Evolutionary conservation across 2,113 vertebrate genomes (phyloP).

Genomic region (Pantherophis guttatus): DNA sequence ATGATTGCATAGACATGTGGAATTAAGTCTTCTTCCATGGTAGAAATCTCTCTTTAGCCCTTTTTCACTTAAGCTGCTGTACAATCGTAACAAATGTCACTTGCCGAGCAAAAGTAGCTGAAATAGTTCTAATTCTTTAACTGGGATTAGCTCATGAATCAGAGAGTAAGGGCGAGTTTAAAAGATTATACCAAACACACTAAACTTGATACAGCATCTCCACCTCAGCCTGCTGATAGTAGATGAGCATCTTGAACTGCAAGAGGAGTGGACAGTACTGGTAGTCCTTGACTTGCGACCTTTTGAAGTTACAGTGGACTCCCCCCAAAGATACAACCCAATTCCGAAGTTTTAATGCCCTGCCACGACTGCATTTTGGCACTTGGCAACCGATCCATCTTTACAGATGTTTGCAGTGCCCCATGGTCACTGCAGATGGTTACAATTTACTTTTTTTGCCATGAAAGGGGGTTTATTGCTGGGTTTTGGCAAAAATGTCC

Average conservation of each 20-base stretch:
- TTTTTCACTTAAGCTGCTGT: not conserved
- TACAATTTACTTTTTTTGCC: too few relatives aligned
- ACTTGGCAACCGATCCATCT: not conserved
- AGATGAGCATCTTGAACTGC: not conserved
- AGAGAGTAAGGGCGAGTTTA: not conserved
- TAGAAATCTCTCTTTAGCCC: not conserved
- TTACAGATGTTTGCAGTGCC: too few relatives aligned
- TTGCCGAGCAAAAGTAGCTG: not conserved
- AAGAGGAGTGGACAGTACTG: not conserved
- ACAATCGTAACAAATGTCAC: not conserved
- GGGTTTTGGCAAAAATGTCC: too few relatives aligned
- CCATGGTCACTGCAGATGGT: too few relatives aligned
- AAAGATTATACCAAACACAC: not conserved
- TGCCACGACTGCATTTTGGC: not conserved
- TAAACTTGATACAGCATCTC: too few relatives aligned
- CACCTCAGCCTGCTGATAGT: not conserved
- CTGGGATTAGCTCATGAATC: not conserved
- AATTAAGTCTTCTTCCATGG: not conserved
- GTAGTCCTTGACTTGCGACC: not conserved
- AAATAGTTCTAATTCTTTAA: not conserved
- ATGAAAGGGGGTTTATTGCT: too few relatives aligned
- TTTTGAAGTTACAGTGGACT: not conserved
- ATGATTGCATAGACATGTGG: not conserved
- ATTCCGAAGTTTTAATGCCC: not conserved
- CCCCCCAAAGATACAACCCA: not conserved